These are phyloP conservation scores for Poeciliopsis turrubarensis DNA, from an alignment of 2,113 vertebrate genomes.

Conservation along the genomic window DNA sequence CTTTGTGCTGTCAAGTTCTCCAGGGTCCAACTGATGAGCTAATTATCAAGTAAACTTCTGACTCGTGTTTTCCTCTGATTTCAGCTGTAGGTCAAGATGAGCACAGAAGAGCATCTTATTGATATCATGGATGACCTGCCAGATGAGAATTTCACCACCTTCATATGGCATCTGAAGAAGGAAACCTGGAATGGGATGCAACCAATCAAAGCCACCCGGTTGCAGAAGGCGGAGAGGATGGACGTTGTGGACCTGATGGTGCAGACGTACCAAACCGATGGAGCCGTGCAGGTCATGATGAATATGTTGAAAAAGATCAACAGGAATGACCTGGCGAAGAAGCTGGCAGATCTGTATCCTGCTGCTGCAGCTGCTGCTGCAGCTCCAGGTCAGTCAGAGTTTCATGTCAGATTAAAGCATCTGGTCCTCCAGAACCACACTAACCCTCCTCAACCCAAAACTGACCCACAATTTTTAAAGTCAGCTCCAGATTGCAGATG, in stretches of 20 bases:
- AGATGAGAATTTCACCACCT: accelerated
- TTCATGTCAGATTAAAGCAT: too few species aligned
- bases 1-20: too few species aligned
- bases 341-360: accelerated
- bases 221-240: neutral
- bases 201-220: neutral
- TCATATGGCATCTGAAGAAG: conserved; percentile 15
- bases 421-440: too few species aligned
- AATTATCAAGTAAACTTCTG: too few species aligned
- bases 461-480: neutral
- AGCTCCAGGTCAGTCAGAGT: neutral
- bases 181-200: neutral
- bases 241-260: conserved; percentile 10
- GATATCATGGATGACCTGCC: neutral
- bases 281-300: neutral
- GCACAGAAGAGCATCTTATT: neutral
- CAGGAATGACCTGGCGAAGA: neutral
- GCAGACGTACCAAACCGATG: conserved; percentile 16
- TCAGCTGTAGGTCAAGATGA: conserved; percentile 4
- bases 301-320: neutral
- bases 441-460: neutral
- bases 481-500: too few species aligned
- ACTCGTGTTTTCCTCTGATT: too few species aligned
- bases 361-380: too few species aligned
- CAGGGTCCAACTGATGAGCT: too few species aligned